Evolutionary conservation across 1,140 invertebrate species (phyloP), one percentile per base, ranked within the genome.

Genomic region (Stegodyphus mimosarum): DNA sequence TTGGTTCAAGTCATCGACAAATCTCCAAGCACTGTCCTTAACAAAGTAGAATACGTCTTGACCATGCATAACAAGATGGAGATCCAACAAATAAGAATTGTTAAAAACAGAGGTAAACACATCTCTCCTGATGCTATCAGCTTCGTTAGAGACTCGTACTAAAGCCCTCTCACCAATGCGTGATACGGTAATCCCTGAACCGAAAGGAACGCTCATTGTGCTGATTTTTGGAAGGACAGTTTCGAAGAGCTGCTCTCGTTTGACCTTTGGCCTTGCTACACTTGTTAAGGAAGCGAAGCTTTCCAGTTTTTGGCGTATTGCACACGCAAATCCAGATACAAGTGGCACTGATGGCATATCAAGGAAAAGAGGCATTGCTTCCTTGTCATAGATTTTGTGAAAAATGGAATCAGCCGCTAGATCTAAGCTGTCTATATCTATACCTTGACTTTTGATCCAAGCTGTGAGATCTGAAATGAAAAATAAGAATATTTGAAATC

Each of bases 1-100:
- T 87, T 97, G 95, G 78, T 88, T 88, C 6, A 92, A 83, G 89
- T 99, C 97, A 88, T 97, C 96, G 89, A 96, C 97, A 1, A 89
- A 89, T 73, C 89, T 79, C 51, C 89, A 87, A 10, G 88, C 87
- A 66, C 89, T 88, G 88, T 96, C 95, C 90, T 98, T 98, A 2
- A 98, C 95, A 90, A 99, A 98, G 89, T 98, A 98, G 91, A 98
- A 97, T 0, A 97, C 94, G 88, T 98, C 97, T 87, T 91, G 97
- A 93, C 90, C 96, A 88, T 97, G 95, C 63, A 97, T 96, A 87
- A 94, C 96, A 88, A 97, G 97, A 90, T 96, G 95, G 0, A 98
- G 91, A 86, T 97, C 95, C n/a, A 98, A 90, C 91, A 98, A 95
- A 89, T 94, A 95, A 0, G 97, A 97, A 88, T 96, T 96, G 90